Evolutionary conservation across 2,797 vertebrate genomes (phyloP).

Genomic region (Alca torda): DNA sequence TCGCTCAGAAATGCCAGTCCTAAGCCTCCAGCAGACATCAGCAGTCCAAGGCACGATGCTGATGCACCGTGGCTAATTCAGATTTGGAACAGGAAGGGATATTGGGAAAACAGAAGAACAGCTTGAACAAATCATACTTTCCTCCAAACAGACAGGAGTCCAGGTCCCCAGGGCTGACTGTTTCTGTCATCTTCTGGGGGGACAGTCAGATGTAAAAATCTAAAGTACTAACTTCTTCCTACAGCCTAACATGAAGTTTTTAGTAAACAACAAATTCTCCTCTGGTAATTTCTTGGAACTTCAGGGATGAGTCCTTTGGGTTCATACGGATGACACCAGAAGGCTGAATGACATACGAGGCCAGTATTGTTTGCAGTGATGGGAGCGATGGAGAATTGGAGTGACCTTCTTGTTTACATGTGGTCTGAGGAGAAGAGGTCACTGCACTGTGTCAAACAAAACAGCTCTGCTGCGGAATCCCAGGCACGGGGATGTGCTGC

Average conservation of each 20-base stretch:
- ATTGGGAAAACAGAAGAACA: background rate
- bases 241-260: background rate
- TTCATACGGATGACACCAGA: background rate
- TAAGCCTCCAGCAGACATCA: background rate
- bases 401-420: background rate
- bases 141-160: background rate
- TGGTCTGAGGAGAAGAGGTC: background rate
- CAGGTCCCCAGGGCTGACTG: background rate
- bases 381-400: background rate
- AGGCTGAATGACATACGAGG: background rate
- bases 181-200: background rate
- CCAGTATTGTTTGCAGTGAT: background rate
- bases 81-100: background rate
- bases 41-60: background rate
- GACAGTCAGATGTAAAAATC: background rate
- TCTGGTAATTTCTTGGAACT: background rate
- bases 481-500: background rate
- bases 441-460: background rate
- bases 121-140: background rate
- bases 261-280: background rate
- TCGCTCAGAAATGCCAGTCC: background rate
- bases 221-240: background rate
- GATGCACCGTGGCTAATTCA: background rate
- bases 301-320: background rate
- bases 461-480: background rate